These are phyloP conservation scores for Archegozetes longisetosus DNA, from an alignment of 1,140 invertebrate genomes.

Conservation along the genomic window DNA sequence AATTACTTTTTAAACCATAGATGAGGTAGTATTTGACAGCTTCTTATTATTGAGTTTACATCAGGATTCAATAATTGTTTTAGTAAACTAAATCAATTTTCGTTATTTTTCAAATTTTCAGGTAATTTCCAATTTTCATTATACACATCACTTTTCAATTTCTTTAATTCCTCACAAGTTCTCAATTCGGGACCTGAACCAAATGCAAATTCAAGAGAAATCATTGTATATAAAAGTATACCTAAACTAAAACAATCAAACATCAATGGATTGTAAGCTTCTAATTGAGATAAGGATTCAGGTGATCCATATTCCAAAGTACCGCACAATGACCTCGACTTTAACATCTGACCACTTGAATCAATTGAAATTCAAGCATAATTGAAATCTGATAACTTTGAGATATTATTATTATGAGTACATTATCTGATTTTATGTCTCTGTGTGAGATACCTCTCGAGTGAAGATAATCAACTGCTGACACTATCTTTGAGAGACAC, in stretches of 20 bases:
- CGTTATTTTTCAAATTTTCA: background rate
- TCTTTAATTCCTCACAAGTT: background rate
- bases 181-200: background rate
- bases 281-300: background rate
- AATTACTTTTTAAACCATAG: background rate
- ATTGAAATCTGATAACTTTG: background rate
- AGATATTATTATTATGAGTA: background rate
- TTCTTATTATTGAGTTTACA: background rate
- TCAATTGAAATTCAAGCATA: background rate
- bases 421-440: background rate
- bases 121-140: too few relatives aligned
- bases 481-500: background rate
- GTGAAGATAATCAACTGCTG: conserved; percentile 8
- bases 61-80: background rate
- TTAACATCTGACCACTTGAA: background rate
- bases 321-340: background rate
- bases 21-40: background rate
- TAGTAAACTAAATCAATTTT: background rate
- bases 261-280: background rate
- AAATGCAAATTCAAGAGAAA: background rate
- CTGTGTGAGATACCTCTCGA: background rate
- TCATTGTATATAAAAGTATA: background rate
- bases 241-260: background rate
- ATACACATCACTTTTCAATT: background rate
- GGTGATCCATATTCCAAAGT: background rate